Conservation (phyloP, 2,113 vertebrate species). For the Tricholaema leucomelas region DNA sequence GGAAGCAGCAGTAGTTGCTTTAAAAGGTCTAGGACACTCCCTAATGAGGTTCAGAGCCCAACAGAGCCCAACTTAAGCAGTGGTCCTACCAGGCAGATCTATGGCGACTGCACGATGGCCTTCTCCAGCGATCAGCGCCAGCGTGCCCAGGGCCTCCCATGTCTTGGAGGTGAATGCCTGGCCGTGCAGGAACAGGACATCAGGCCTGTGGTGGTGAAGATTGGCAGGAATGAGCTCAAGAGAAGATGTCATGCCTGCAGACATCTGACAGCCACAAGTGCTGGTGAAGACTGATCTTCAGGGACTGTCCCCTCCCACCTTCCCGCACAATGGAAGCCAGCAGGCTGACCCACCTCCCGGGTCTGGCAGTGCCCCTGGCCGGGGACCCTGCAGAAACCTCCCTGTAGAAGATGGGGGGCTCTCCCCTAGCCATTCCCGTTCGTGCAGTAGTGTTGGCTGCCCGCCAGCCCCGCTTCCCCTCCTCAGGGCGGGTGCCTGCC, state of each 20-base stretch:
- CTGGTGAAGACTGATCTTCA: rapidly evolving
- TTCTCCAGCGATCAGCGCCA: constrained; percentile 84
- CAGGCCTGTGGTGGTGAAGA: constrained; percentile 70
- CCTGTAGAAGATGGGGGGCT: constrained; percentile 87
- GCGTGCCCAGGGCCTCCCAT: constrained; percentile 91
- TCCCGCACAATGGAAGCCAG: background rate
- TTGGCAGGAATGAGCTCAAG: background rate
- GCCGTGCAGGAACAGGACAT: constrained; percentile 91
- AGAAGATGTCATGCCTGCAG: rapidly evolving
- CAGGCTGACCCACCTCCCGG: constrained; percentile 77
- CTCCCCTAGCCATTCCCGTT: constrained; percentile 76
- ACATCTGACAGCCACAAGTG: rapidly evolving
- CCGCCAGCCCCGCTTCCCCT: constrained; percentile 5
- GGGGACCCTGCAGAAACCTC: constrained; percentile 78
- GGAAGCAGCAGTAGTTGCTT: background rate
- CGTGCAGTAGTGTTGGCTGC: constrained; percentile 77
- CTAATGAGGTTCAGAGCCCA: background rate
- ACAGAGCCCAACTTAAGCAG: background rate
- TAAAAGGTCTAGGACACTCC: background rate
- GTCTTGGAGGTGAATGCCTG: constrained; percentile 91
- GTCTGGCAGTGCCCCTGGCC: constrained; percentile 60
- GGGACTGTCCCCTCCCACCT: background rate
- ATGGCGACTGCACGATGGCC: constrained; percentile 89
- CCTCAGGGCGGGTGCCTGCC: constrained; percentile 65
- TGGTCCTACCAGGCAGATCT: constrained; percentile 90